phyloP scores from a whole-genome alignment of 1,140 invertebrate genomes.

The Steinernema feltiae region DNA sequence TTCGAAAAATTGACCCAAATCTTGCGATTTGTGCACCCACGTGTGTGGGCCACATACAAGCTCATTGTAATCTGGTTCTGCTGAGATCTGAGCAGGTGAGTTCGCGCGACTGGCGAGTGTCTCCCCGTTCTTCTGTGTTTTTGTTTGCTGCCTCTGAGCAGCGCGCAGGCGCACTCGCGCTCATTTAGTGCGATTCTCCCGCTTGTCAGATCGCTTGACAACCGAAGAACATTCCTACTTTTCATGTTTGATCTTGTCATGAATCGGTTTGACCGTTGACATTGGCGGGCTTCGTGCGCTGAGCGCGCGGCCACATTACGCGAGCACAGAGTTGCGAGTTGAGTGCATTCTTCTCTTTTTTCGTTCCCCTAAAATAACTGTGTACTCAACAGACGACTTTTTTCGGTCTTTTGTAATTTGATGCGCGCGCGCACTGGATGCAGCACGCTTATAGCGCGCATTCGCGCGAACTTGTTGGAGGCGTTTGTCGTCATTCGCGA shows the following conservation, averaged over 20 bases:
- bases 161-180: background rate
- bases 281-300: too few species aligned
- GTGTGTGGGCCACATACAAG: background rate
- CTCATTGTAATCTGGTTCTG: conserved; percentile 4
- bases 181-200: conserved; percentile 1
- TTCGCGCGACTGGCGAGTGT: conserved; percentile 3
- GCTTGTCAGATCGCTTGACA: too few species aligned
- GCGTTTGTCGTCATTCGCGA: too few species aligned
- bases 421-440: too few species aligned
- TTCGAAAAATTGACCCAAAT: too few species aligned
- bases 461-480: too few species aligned
- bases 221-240: conserved; percentile 6
- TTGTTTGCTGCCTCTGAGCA: conserved; percentile 5
- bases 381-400: too few species aligned
- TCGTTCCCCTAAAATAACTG: background rate
- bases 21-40: too few species aligned
- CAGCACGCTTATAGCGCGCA: too few species aligned
- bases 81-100: background rate
- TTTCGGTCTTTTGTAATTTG: too few species aligned
- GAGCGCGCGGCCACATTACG: too few species aligned
- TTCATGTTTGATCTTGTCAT: background rate
- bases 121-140: conserved; percentile 11
- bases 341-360: background rate
- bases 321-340: too few species aligned
- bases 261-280: background rate